Evolutionary conservation across 2,113 vertebrate genomes (phyloP), one percentile per base, ranked within the genome.

Genomic region (Mystacornis crossleyi): DNA sequence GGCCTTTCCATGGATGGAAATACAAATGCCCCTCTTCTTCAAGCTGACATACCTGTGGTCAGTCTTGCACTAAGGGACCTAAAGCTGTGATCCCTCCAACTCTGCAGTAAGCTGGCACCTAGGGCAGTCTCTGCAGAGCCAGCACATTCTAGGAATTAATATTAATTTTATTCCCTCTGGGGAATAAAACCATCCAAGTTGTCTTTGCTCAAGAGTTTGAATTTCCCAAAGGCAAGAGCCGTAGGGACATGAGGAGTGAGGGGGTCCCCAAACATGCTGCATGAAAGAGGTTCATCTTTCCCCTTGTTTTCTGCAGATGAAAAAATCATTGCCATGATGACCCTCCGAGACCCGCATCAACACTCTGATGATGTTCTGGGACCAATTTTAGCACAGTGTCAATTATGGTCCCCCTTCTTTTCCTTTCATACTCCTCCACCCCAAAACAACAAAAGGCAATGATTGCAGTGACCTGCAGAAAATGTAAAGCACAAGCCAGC

Each of bases 381-480:
- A 70, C 53, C 47, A 47, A 9, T 79, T 69, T 89, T 67, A 73
- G 70, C 67, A 33, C 12, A 0, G 14, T 57, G 65, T 84, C 81
- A 71, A 10, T 86, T 72, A 82, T 31, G 54, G 28, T 74, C 43
- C 42, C 72, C 60, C 66, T 55, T 58, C 43, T 47, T 62, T 86
- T 67, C 61, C 40, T 88, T 83, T 89, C 71, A 33, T 51, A 58
- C 67, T 62, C 70, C 62, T 61, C 70, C 91, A 48, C 72, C 82
- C 84, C 90, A 69, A 87, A 89, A 65, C 71, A 89, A 93, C 89
- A 95, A 92, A 90, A 88, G 81, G 90, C 86, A 95, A 43, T 1
- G 74, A 94, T 89, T 90, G 91, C 91, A 80, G 74, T 81, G 95
- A 97, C 94, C 97, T 93, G 95, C 95, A 96, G 93, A 96, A 96